These are phyloP conservation scores for Platyscapa corneri DNA, from an alignment of 1,140 invertebrate species.

Conservation along the genomic window DNA sequence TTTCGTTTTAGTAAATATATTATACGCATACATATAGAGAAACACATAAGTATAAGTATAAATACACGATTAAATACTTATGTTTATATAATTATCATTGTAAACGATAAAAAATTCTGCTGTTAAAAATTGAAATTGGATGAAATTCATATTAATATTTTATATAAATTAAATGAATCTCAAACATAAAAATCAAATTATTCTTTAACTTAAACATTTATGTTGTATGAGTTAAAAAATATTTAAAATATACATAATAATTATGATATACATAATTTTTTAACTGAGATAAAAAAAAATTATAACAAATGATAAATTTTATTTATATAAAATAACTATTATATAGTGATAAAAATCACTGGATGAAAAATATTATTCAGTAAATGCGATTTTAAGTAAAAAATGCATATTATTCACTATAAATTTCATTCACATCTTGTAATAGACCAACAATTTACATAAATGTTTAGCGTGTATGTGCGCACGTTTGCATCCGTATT, in stretches of 20 bases:
- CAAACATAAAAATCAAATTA: not conserved
- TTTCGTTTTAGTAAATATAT: too few relatives aligned
- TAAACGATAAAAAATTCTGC: too few relatives aligned
- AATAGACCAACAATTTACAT: not conserved
- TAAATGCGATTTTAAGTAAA: not conserved
- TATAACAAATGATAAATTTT: too few relatives aligned
- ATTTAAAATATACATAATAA: too few relatives aligned
- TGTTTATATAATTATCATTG: too few relatives aligned
- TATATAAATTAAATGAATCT: not conserved
- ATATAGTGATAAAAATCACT: not conserved
- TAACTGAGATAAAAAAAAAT: too few relatives aligned
- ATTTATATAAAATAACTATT: not conserved
- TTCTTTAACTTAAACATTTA: not conserved
- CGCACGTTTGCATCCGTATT: conserved; percentile 55
- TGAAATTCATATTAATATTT: too few relatives aligned
- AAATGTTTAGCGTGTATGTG: not conserved
- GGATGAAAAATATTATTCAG: not conserved
- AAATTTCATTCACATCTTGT: not conserved
- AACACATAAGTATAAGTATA: too few relatives aligned
- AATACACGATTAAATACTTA: too few relatives aligned
- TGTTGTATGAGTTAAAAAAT: not conserved
- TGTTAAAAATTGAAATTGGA: too few relatives aligned
- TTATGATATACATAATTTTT: too few relatives aligned
- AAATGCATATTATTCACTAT: not conserved
- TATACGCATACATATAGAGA: too few relatives aligned